These are phyloP conservation scores for Solen grandis DNA, from an alignment of 1,140 invertebrate genomes.

Conservation along the genomic window DNA sequence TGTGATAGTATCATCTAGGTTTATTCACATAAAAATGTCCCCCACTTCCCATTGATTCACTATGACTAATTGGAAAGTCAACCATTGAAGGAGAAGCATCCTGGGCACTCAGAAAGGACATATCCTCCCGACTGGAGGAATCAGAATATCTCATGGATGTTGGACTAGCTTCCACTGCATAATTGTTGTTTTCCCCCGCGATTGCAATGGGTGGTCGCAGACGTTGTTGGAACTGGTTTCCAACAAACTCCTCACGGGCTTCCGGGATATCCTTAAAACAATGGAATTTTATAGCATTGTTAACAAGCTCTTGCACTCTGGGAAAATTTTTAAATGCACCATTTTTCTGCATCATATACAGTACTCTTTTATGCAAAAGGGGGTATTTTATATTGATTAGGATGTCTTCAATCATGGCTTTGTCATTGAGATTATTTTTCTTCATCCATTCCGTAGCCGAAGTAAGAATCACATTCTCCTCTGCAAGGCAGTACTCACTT, in stretches of 20 bases:
- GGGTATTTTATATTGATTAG: conserved; percentile 77
- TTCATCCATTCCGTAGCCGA: conserved; percentile 79
- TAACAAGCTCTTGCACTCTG: conserved; percentile 71
- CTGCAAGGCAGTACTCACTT: conserved; percentile 70
- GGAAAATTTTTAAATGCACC: conserved; percentile 78
- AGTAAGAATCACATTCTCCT: conserved; percentile 75
- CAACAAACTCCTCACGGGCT: conserved; percentile 73
- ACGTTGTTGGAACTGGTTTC: conserved; percentile 66
- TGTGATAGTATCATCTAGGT: conserved; percentile 40
- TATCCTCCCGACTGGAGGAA: conserved; percentile 39
- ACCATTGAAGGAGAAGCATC: not conserved
- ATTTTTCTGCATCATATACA: conserved; percentile 77
- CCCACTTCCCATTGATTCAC: no score
- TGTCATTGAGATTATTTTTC: conserved; percentile 73
- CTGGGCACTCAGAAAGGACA: conserved; percentile 35
- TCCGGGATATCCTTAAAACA: conserved; percentile 77
- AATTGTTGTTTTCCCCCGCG: conserved; percentile 45
- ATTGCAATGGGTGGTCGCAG: conserved; percentile 16
- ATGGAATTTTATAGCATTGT: conserved; percentile 74
- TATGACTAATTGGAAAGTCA: no score
- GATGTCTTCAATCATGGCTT: conserved; percentile 75
- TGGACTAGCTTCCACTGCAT: conserved; percentile 52
- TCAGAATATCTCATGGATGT: conserved; percentile 53
- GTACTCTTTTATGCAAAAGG: conserved; percentile 70
- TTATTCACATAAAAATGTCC: conserved; percentile 42